Conservation (phyloP, 2,888 invertebrate species). For the Corythucha ciliata region DNA sequence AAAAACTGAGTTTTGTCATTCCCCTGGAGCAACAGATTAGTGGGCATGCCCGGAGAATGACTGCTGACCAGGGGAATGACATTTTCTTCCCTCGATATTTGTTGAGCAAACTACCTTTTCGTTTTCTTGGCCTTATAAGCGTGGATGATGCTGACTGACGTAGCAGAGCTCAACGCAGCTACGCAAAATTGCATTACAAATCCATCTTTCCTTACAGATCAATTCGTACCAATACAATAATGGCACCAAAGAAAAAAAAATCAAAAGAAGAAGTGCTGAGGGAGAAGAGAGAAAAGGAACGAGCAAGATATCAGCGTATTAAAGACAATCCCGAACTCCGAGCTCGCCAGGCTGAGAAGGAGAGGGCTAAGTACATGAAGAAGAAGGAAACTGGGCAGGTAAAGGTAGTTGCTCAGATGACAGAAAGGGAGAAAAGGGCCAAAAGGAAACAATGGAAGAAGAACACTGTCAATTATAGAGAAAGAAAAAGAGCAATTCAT, state of each 20-base stretch:
- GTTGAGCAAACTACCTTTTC: background rate
- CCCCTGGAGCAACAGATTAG: background rate
- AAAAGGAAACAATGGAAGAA: conserved; percentile 11
- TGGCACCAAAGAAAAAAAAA: background rate
- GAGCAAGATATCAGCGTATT: conserved; percentile 7
- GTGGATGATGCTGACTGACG: no score
- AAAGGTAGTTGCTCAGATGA: conserved; percentile 6
- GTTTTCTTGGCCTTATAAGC: background rate
- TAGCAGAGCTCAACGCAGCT: no score
- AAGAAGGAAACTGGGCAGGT: conserved; percentile 7
- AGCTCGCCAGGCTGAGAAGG: conserved; percentile 16
- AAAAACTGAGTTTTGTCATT: conserved; percentile 2
- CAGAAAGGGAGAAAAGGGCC: no score
- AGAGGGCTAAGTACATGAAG: conserved; percentile 10
- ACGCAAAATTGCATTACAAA: no score
- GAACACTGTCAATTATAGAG: conserved; percentile 9
- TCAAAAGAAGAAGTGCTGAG: conserved; percentile 7
- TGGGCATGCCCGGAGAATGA: conserved; percentile 4
- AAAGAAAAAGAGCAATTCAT: background rate
- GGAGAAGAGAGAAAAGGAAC: conserved; percentile 13
- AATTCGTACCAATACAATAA: no score
- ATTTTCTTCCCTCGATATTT: no score
- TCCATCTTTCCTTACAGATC: background rate
- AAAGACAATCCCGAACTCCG: conserved; percentile 1
- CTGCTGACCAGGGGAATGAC: background rate